Base-by-base conservation (phyloP, 2,888 invertebrate species). In the Saturnia pavonia region DNA sequence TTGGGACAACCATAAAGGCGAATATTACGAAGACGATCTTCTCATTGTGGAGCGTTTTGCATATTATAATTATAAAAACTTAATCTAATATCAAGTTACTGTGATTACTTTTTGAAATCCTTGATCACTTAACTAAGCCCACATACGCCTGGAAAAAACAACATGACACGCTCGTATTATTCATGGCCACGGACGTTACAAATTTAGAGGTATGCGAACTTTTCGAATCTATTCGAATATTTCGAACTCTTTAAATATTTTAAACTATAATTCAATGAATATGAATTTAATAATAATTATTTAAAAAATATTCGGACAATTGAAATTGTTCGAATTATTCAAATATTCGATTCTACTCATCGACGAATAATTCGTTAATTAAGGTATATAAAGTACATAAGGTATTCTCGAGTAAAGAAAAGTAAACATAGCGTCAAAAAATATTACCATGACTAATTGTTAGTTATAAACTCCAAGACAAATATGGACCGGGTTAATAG, bases 381-480 rank as follows among this genome's bases (percentile, higher is more conserved):
- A n/a, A n/a, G n/a, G n/a, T n/a, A n/a, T n/a, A n/a, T n/a, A n/a
- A n/a, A n/a, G 8, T 1, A 34, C 22, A 25, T 34, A 63, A 63
- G 22, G 16, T 63, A 19, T 63, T 34, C 27, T 7, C 40, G 12
- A 19, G 12, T n/a, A 34, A 34, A 40, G 34, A 19, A 2, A 65
- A 40, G 65, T 65, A 65, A 65, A 65, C 40, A 65, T 40, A 40
- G 19, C 3, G 57, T 40, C 63, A 65, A 65, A 65, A 60, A 65
- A 65, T 7, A 65, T 65, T 34, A 40, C 63, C 40, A 7, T 40
- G 63, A 65, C 34, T 65, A 65, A 65, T 65, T 65, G 34, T 34
- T 19, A 3, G 16, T 22, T 65, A 40, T 65, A 40, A 34, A 65
- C 40, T 40, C 34, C 16, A 9, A 9, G 6, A 65, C 40, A 40